Conservation (phyloP, 2,797 vertebrate genomes). For the Semaprochilodus insignis region DNA sequence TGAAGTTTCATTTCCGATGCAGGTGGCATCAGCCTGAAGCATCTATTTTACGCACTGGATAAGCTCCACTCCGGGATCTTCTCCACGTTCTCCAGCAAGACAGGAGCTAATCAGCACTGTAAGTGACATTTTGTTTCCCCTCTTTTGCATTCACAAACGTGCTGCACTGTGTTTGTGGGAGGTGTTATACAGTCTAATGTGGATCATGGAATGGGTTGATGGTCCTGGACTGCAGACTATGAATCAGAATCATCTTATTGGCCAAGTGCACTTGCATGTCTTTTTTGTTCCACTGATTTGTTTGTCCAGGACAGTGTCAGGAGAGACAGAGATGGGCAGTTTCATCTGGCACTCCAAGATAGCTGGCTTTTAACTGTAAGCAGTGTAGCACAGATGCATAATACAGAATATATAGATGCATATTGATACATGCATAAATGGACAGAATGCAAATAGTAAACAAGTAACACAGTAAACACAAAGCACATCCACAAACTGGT, state of each 20-base stretch:
- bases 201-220: background rate
- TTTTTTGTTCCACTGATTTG: too few relatives aligned
- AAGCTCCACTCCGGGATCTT: slow-evolving; percentile 26
- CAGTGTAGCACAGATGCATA: too few relatives aligned
- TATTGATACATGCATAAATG: too few relatives aligned
- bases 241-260: background rate
- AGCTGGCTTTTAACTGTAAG: too few relatives aligned
- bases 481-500: too few relatives aligned
- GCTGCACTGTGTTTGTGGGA: background rate
- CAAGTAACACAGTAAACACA: too few relatives aligned
- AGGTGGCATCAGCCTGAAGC: slow-evolving; percentile 25
- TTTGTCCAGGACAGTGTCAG: too few relatives aligned
- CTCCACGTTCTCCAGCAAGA: background rate
- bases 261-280: background rate
- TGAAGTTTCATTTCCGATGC: slow-evolving; percentile 40
- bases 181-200: background rate
- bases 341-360: too few relatives aligned
- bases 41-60: slow-evolving; percentile 10
- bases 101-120: slow-evolving; percentile 6
- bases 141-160: background rate
- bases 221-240: background rate
- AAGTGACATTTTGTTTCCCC: background rate
- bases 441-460: too few relatives aligned
- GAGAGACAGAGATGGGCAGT: too few relatives aligned
- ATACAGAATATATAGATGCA: too few relatives aligned